Base-by-base conservation (phyloP, 2,797 vertebrate species). In the Hypotaenidia okinawae region DNA sequence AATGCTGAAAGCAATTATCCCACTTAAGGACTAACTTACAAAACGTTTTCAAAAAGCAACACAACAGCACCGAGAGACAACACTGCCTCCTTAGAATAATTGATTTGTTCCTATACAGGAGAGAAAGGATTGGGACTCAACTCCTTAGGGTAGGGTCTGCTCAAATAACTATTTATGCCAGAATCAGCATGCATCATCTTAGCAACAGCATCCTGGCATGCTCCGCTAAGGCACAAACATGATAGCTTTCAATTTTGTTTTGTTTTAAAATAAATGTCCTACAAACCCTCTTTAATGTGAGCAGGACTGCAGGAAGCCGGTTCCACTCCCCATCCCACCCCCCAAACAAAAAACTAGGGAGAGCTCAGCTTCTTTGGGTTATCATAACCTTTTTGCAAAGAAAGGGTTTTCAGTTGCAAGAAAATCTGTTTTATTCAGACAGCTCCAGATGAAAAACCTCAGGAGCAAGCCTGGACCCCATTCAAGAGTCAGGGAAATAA, bases 1-100 rank as follows among this genome's bases (percentile, higher is more conserved):
- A 97, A 96, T 94, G 95, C 77, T 94, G 95, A 97, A 96, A 96
- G 93, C 88, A 96, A 97, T 95, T 96, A 96, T 97, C 93, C 94
- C 90, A 96, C 91, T 96, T 96, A 95, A 96, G 90, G 84, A 59
- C 91, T 94, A 96, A 96, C 93, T 95, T 96, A 96, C 93, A 96
- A 97, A 97, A 96, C 94, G 86, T 95, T 96, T 96, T 96, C 91
- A 94, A 90, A 93, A 92, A 94, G 95, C 92, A 83, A 91, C 94
- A 97, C 91, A 94, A 96, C 77, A 21, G 93, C 90, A 86, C 23
- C 4, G 0, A 93, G 89, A 97, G 91, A 96, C 95, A 94, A 94
- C 94, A 88, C 59, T 12, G 51, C 86, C 83, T 95, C 93, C 91
- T 83, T 11, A 5, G 90, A 97, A 95, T 94, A 95, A 96, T 78